Percentiles rank a stretch among this genome's conserved stretches.
Conservation (phyloP, 2,888 invertebrate species). For the Cheilosia grossa region DNA sequence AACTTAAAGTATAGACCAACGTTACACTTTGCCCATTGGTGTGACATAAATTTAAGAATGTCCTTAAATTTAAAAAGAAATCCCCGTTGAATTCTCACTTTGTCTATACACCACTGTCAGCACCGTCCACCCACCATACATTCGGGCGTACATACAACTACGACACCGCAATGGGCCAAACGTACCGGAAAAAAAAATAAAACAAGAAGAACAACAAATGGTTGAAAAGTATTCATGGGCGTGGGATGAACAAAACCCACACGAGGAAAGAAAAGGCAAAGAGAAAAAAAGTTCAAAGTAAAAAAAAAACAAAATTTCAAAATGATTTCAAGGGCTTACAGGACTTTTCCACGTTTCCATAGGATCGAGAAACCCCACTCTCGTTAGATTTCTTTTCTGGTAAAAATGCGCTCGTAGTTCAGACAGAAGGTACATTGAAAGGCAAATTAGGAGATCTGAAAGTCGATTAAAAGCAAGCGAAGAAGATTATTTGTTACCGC, state of each 20-base stretch:
- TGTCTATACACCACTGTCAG: constrained; percentile 35
- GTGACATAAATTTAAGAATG: constrained; percentile 65
- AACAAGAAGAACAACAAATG: constrained; percentile 48
- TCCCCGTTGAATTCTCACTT: constrained; percentile 52
- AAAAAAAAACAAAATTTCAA: constrained; percentile 34
- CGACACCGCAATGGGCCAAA: constrained; percentile 51
- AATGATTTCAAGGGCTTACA: constrained; percentile 65
- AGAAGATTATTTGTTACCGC: constrained; percentile 27
- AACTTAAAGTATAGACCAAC: constrained; percentile 40
- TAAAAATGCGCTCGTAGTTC: constrained; percentile 6
- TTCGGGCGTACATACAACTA: constrained; percentile 7
- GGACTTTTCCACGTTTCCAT: constrained; percentile 39
- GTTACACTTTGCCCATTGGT: background rate
- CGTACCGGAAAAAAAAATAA: constrained; percentile 22
- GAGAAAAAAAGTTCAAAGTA: constrained; percentile 27
- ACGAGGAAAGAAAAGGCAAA: too few species aligned
- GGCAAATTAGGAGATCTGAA: constrained; percentile 65
- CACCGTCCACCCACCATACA: constrained; percentile 23
- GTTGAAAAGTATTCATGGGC: constrained; percentile 48
- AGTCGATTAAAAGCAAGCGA: constrained; percentile 57
- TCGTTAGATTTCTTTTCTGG: background rate
- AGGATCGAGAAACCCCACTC: constrained; percentile 1
- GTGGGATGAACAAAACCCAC: constrained; percentile 29
- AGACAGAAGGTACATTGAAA: constrained; percentile 32
- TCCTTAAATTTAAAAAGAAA: constrained; percentile 67